These are phyloP conservation scores for Beris chalybata DNA, from an alignment of 2,888 invertebrate genomes.

Conservation along the genomic window DNA sequence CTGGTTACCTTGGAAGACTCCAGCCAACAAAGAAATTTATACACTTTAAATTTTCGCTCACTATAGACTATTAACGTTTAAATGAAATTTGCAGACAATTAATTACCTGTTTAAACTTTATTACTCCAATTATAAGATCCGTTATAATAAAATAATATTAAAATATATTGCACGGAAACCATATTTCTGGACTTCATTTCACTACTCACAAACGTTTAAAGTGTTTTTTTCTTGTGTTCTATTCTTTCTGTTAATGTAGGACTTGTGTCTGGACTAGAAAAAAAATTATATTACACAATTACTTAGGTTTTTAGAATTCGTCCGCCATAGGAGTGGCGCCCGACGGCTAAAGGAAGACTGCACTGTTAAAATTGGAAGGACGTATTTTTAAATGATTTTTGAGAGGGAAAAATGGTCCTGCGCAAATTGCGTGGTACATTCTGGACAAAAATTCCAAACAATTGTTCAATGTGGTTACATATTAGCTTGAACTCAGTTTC, in stretches of 20 bases:
- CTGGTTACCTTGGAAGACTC: too few relatives aligned
- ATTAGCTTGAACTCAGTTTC: too few relatives aligned
- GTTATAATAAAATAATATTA: slow-evolving; percentile 57
- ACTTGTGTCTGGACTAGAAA: neutral
- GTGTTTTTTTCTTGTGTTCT: neutral
- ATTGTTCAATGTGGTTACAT: neutral
- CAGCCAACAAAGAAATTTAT: too few relatives aligned
- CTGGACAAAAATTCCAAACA: neutral
- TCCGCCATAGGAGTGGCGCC: slow-evolving; percentile 50
- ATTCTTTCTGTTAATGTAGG: neutral
- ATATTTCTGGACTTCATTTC: slow-evolving; percentile 44
- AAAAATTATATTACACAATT: slow-evolving; percentile 20
- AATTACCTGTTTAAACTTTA: slow-evolving; percentile 24
- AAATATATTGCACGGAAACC: slow-evolving; percentile 54
- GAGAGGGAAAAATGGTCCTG: slow-evolving; percentile 12
- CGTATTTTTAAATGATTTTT: slow-evolving; percentile 21
- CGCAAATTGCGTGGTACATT: slow-evolving; percentile 2
- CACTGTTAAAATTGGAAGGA: neutral
- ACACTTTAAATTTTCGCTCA: too few relatives aligned
- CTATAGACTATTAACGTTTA: too few relatives aligned
- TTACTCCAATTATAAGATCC: slow-evolving; percentile 57
- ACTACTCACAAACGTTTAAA: slow-evolving; percentile 12
- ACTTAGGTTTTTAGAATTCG: slow-evolving; percentile 36
- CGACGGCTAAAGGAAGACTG: slow-evolving; percentile 48
- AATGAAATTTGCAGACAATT: neutral